A percentile compares a stretch with the other conserved stretches of the same genome.
These are phyloP conservation scores for Anadara kagoshimensis DNA, from an alignment of 1,140 invertebrate genomes.

Conservation along the genomic window DNA sequence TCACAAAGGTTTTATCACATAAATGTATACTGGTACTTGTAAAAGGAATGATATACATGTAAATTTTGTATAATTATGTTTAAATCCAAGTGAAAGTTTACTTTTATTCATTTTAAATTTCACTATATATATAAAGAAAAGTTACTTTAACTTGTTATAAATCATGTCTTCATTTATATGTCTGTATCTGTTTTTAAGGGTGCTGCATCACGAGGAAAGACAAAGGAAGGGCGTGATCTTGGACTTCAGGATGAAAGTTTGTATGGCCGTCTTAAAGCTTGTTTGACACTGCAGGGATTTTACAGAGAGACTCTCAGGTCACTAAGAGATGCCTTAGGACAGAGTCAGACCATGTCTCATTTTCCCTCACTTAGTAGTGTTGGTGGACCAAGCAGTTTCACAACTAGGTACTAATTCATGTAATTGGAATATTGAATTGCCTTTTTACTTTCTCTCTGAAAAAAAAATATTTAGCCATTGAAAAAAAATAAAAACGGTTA, in stretches of 20 bases:
- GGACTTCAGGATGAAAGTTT: conserved; percentile 60
- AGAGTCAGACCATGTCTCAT: conserved; percentile 64
- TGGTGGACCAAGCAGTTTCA: conserved; percentile 52
- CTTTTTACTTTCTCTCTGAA: too few species aligned
- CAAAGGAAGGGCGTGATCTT: conserved; percentile 57
- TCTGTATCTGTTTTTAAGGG: conserved; percentile 24
- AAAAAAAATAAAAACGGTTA: too few species aligned
- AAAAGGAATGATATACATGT: too few species aligned
- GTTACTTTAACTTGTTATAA: too few species aligned
- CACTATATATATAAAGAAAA: not conserved
- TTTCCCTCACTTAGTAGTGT: conserved; percentile 72
- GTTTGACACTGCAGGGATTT: conserved; percentile 67
- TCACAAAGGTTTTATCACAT: too few species aligned
- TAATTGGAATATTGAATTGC: too few species aligned
- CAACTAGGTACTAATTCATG: conserved; percentile 49
- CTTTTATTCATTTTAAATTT: not conserved
- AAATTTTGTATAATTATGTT: too few species aligned
- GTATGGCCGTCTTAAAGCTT: conserved; percentile 65
- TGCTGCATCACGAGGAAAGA: conserved; percentile 44
- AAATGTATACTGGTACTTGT: too few species aligned
- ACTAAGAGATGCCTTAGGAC: conserved; percentile 69
- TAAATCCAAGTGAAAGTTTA: too few species aligned
- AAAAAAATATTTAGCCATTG: too few species aligned
- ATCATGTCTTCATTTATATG: not conserved
- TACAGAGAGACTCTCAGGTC: conserved; percentile 67